Percentiles rank a stretch among this genome's conserved stretches.
phyloP scores from a whole-genome alignment of 2,888 invertebrate species.

The Dioctria linearis region DNA sequence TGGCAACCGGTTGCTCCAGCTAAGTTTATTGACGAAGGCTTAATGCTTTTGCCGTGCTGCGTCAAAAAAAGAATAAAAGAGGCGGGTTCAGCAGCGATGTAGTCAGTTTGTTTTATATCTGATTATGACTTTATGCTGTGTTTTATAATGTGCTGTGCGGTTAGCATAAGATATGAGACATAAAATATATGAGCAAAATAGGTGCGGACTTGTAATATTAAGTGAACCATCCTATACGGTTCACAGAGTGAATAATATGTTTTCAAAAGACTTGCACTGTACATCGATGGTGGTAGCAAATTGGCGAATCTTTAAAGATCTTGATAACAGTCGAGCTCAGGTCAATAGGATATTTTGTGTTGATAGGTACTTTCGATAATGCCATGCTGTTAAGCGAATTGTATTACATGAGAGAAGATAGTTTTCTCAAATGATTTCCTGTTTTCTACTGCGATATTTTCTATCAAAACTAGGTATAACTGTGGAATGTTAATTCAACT shows the following conservation, averaged over 20 bases:
- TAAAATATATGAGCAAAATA: conserved; percentile 49
- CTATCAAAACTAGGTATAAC: too few species aligned
- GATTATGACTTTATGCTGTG: conserved; percentile 55
- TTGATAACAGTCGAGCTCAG: conserved; percentile 24
- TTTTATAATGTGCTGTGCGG: conserved; percentile 49
- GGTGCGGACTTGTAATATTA: conserved; percentile 43
- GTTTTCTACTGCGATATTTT: neutral
- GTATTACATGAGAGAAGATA: conserved; percentile 17
- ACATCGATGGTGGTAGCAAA: conserved; percentile 28
- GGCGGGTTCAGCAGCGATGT: conserved; percentile 24
- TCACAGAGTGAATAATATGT: conserved; percentile 11
- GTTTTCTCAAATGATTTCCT: conserved; percentile 15
- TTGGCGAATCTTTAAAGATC: conserved; percentile 30
- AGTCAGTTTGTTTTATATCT: conserved; percentile 56
- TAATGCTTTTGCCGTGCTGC: neutral
- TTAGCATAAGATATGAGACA: conserved; percentile 53
- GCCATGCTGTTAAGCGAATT: conserved; percentile 21
- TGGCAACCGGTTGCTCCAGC: conserved; percentile 34
- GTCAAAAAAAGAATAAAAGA: conserved; percentile 15
- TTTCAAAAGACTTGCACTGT: neutral
- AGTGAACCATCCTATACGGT: conserved; percentile 29
- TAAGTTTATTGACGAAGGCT: neutral
- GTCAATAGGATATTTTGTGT: conserved; percentile 46
- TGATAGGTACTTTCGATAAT: conserved; percentile 26
- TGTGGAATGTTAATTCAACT: too few species aligned